Evolutionary conservation across 2,113 vertebrate species (phyloP).

Genomic region (Amblyornis subalaris): DNA sequence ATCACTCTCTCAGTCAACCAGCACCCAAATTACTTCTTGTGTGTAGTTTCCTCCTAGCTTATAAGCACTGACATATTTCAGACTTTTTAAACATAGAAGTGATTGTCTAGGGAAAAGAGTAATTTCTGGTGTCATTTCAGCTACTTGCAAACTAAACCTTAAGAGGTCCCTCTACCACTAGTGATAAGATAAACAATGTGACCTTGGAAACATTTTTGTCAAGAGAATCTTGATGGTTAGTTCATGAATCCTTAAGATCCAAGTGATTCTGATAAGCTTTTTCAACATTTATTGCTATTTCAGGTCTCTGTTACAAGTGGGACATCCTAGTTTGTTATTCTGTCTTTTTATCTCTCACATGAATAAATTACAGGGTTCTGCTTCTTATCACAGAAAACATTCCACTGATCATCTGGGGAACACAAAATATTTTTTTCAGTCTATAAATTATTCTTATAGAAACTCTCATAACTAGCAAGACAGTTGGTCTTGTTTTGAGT

Average conservation of each 20-base stretch:
- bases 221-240: conserved; percentile 13
- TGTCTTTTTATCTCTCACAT: conserved; percentile 64
- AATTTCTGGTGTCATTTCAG: conserved; percentile 22
- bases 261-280: conserved; percentile 2
- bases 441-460: conserved; percentile 70
- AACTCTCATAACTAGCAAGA: conserved; percentile 46
- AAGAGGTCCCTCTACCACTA: not conserved
- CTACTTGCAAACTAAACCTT: not conserved
- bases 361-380: conserved; percentile 68
- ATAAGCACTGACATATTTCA: conserved; percentile 16
- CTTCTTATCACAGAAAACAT: conserved; percentile 72
- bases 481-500: conserved; percentile 18
- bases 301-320: conserved; percentile 46
- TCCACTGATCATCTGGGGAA: conserved; percentile 59
- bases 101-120: conserved; percentile 33
- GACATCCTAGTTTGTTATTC: conserved; percentile 57
- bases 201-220: conserved; percentile 31
- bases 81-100: conserved; percentile 22
- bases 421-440: conserved; percentile 64
- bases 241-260: conserved; percentile 12
- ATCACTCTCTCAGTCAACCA: conserved; percentile 24
- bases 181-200: not conserved
- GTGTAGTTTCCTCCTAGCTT: conserved; percentile 2
- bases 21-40: conserved; percentile 34
- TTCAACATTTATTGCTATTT: conserved; percentile 52